Evolutionary conservation across 2,113 vertebrate species (phyloP).

Genomic region (Brachypteracias leptosomus): DNA sequence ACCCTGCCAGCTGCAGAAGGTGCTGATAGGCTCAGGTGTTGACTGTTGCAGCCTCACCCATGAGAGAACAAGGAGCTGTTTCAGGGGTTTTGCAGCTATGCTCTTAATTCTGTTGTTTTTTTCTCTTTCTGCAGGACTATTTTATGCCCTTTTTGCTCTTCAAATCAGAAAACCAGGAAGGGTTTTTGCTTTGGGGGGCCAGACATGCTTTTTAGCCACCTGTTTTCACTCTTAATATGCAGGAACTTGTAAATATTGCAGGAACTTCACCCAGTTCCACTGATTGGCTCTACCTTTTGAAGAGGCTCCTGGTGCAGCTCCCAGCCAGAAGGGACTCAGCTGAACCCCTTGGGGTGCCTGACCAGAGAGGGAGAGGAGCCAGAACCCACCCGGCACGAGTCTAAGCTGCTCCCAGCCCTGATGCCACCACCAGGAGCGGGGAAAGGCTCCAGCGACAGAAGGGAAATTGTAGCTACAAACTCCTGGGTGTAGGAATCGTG

Average conservation of each 20-base stretch:
- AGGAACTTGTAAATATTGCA: not conserved
- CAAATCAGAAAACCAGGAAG: not conserved
- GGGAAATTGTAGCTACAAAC: not conserved
- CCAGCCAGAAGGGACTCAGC: too few relatives aligned
- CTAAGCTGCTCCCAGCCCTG: rapidly evolving
- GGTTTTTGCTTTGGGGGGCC: not conserved
- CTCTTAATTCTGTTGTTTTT: too few relatives aligned
- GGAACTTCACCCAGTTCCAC: not conserved
- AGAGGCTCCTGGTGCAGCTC: not conserved
- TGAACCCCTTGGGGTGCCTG: not conserved
- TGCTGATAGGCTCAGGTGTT: not conserved
- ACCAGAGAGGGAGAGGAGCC: not conserved
- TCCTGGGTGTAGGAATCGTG: not conserved
- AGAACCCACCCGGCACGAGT: not conserved
- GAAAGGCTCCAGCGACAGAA: not conserved
- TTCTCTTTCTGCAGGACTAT: rapidly evolving
- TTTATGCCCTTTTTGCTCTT: not conserved
- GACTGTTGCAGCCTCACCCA: rapidly evolving
- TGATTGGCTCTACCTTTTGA: not conserved
- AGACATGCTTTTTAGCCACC: not conserved
- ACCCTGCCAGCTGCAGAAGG: rapidly evolving
- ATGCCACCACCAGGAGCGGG: too few relatives aligned
- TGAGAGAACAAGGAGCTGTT: rapidly evolving
- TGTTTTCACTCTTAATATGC: rapidly evolving
- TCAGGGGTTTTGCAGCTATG: rapidly evolving